Conservation (phyloP, 2,888 invertebrate species). For the Chrysomela aeneicollis region DNA sequence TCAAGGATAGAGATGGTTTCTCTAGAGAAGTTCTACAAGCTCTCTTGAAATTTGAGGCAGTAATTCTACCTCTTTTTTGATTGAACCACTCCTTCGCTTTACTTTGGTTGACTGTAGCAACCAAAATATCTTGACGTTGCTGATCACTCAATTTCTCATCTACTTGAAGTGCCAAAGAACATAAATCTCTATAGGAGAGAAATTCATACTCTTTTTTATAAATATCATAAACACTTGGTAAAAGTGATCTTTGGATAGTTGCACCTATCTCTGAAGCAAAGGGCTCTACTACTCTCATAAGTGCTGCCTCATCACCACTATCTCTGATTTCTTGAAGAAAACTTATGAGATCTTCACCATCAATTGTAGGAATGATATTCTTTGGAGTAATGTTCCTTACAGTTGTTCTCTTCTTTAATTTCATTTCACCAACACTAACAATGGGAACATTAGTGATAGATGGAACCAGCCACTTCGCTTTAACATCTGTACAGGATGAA, state of each 20-base stretch:
- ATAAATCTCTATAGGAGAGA: not conserved
- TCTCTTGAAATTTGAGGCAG: conserved; percentile 14
- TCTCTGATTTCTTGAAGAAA: conserved; percentile 6
- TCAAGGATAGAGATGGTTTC: conserved; percentile 1
- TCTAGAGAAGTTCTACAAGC: conserved; percentile 6
- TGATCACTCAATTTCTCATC: not conserved
- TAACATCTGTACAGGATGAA: not conserved
- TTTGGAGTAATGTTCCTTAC: not conserved
- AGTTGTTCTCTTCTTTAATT: not conserved
- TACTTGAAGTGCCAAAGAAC: not conserved
- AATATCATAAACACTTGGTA: conserved; percentile 16
- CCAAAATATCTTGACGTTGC: not conserved
- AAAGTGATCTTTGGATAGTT: not conserved
- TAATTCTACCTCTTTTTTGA: conserved; percentile 9
- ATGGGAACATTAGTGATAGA: conserved; percentile 15
- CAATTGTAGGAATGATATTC: conserved; percentile 7
- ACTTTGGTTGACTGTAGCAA: conserved; percentile 8
- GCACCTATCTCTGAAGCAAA: conserved; percentile 8
- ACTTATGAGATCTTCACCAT: conserved; percentile 5
- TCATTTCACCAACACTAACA: not conserved
- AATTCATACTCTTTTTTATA: conserved; percentile 17
- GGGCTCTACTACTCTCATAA: conserved; percentile 11
- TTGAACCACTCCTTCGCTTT: conserved; percentile 17
- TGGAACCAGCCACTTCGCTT: conserved; percentile 15
- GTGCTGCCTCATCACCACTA: conserved; percentile 17